Percentiles rank a stretch among this genome's conserved stretches.
Evolutionary conservation across 2,888 invertebrate species (phyloP).

Genomic region (Odiellus spinosus): DNA sequence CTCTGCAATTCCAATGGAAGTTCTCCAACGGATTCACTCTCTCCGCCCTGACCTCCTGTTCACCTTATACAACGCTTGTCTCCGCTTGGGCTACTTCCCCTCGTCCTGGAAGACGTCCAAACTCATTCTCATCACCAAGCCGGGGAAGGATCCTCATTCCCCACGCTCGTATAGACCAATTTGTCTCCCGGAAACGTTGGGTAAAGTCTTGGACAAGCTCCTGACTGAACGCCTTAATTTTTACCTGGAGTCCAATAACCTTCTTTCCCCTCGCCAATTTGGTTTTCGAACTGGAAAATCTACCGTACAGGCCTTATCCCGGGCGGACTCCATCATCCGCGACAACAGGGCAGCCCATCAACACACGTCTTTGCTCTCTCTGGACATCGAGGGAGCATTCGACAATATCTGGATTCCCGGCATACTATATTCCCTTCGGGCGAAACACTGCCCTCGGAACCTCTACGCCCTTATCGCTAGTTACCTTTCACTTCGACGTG

Average conservation of each 20-base stretch:
- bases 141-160: neutral
- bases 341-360: too few relatives aligned
- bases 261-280: neutral
- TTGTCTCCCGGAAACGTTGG: neutral
- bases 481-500: too few relatives aligned
- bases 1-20: too few relatives aligned
- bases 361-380: too few relatives aligned
- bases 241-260: neutral
- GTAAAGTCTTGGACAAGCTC: constrained; percentile 2
- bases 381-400: neutral
- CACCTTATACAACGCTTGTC: neutral
- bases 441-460: too few relatives aligned
- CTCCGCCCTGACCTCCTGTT: too few relatives aligned
- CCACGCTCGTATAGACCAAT: neutral
- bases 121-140: neutral
- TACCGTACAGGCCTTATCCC: too few relatives aligned
- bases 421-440: too few relatives aligned
- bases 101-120: neutral
- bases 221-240: neutral
- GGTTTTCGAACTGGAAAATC: neutral
- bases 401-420: neutral
- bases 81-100: neutral
- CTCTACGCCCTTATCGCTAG: too few relatives aligned
- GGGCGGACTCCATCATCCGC: too few relatives aligned
- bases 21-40: too few relatives aligned